Percentiles rank a stretch among this genome's conserved stretches.
Conservation (phyloP, 2,113 vertebrate genomes). For the Upupa epops region DNA sequence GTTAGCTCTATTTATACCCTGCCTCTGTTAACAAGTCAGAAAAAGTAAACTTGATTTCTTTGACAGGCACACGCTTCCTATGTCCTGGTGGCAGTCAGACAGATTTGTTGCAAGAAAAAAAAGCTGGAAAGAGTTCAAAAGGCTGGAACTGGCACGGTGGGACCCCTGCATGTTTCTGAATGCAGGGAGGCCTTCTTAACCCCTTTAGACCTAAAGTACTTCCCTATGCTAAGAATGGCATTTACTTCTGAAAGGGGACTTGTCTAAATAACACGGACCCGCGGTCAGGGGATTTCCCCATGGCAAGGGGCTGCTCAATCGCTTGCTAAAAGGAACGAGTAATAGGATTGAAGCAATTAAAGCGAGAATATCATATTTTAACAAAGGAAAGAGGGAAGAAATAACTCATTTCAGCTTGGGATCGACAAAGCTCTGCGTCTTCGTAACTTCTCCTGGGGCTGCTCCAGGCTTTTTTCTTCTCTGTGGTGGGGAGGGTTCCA, state of each 20-base stretch:
- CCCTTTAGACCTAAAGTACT: conserved; percentile 81
- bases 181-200: conserved; percentile 88
- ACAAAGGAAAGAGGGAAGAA: conserved; percentile 12
- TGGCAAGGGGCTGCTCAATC: conserved; percentile 60
- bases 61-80: conserved; percentile 81
- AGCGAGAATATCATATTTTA: conserved; percentile 61
- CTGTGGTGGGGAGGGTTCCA: conserved; percentile 17
- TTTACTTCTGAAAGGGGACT: conserved; percentile 72
- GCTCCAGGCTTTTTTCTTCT: not conserved
- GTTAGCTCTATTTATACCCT: conserved; percentile 82
- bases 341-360: conserved; percentile 72
- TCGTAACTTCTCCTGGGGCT: not conserved
- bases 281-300: conserved; percentile 63
- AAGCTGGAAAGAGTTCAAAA: conserved; percentile 87
- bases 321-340: conserved; percentile 61
- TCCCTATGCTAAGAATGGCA: conserved; percentile 78
- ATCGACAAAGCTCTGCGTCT: conserved; percentile 20
- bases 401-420: conserved; percentile 34
- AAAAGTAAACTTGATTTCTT: conserved; percentile 80
- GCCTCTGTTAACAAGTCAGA: conserved; percentile 77
- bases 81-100: conserved; percentile 82
- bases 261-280: conserved; percentile 67
- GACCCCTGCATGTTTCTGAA: conserved; percentile 91
- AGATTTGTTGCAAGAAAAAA: conserved; percentile 82
- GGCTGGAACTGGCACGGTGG: conserved; percentile 85